Percentiles rank a stretch among this genome's conserved stretches.
phyloP scores from a whole-genome alignment of 2,113 vertebrate species.

The Silurus glanis region DNA sequence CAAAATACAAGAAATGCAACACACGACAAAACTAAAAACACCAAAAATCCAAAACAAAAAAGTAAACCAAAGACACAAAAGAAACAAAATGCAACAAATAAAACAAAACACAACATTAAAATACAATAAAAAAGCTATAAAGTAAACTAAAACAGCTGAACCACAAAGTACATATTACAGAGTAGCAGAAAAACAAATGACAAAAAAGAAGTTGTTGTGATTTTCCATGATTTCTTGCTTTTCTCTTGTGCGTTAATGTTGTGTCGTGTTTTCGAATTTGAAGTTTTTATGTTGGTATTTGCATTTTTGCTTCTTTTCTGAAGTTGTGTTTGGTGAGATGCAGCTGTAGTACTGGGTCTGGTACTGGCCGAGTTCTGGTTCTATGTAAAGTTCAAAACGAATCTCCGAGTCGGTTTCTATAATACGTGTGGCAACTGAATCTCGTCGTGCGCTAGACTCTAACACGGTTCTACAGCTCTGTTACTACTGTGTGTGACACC shows the following conservation, averaged over 20 bases:
- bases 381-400: background rate
- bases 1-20: too few relatives aligned
- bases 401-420: background rate
- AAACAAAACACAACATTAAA: too few relatives aligned
- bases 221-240: background rate
- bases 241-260: background rate
- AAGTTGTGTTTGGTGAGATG: too few relatives aligned
- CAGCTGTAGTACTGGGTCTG: background rate
- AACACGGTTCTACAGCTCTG: conserved; percentile 28
- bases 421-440: background rate
- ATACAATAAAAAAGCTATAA: too few relatives aligned
- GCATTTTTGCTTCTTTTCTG: background rate
- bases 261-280: background rate
- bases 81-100: too few relatives aligned
- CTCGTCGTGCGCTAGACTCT: conserved; percentile 9
- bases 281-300: background rate
- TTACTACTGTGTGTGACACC: conserved; percentile 30
- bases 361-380: background rate
- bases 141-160: too few relatives aligned
- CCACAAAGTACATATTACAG: too few relatives aligned
- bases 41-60: too few relatives aligned
- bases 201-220: too few relatives aligned
- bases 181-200: too few relatives aligned
- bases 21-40: too few relatives aligned
- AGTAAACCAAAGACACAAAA: too few relatives aligned